Percentiles rank a stretch among this genome's conserved stretches.
phyloP scores from a whole-genome alignment of 1,140 invertebrate genomes.

The Stenopsyche tienmushanensis region DNA sequence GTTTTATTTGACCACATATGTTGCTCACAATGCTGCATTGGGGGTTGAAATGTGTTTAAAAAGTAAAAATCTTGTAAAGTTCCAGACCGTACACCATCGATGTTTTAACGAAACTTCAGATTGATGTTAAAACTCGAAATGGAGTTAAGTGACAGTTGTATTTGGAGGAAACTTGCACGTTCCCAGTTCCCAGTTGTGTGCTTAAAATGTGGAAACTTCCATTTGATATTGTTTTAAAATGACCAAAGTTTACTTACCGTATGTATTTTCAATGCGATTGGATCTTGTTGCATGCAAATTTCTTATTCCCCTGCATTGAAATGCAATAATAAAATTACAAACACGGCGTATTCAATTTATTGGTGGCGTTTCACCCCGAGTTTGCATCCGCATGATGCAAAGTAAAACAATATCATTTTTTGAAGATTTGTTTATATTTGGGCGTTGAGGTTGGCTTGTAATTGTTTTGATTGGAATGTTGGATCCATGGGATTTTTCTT shows the following conservation, averaged over 20 bases:
- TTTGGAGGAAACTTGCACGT: not conserved
- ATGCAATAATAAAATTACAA: slow-evolving; percentile 3
- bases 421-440: no score
- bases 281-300: slow-evolving; percentile 8
- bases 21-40: no score
- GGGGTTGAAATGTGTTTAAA: not conserved
- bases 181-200: not conserved
- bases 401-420: no score
- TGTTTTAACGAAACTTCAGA: no score
- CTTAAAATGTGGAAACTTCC: not conserved
- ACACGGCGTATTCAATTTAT: not conserved
- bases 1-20: no score
- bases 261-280: not conserved
- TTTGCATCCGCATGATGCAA: no score
- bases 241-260: not conserved
- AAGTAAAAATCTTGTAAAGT: not conserved
- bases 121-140: not conserved
- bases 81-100: not conserved
- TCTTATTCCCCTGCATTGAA: not conserved
- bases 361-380: not conserved
- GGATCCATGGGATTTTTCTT: not conserved
- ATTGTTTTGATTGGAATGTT: not conserved
- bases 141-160: slow-evolving; percentile 1
- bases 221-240: slow-evolving; percentile 12
- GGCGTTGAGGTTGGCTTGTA: no score